These are phyloP conservation scores for Pyrgilauda ruficollis DNA, from an alignment of 2,113 vertebrate species.

Conservation along the genomic window DNA sequence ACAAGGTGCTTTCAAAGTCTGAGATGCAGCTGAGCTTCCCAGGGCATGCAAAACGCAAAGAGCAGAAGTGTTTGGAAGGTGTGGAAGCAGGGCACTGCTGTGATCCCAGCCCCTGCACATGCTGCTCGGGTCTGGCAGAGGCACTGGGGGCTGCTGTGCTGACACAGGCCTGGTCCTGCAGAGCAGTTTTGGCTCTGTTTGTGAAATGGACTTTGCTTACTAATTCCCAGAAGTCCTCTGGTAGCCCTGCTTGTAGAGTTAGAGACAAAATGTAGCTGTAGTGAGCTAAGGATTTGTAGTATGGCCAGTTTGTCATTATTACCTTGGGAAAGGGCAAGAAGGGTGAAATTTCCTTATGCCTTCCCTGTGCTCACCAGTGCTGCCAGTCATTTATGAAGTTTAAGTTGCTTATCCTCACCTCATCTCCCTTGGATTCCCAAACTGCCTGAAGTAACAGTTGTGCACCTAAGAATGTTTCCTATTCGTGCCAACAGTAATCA, in stretches of 20 bases:
- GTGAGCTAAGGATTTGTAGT: background rate
- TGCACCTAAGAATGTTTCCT: background rate
- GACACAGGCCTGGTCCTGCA: fast-evolving
- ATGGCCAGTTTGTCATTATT: fast-evolving
- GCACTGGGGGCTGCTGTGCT: background rate
- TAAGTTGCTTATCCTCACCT: background rate
- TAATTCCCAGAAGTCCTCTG: background rate
- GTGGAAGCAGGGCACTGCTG: fast-evolving
- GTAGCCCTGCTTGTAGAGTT: background rate
- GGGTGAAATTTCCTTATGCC: background rate
- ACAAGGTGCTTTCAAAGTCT: background rate
- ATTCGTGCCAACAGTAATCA: background rate
- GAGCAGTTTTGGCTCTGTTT: background rate
- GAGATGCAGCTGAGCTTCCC: background rate
- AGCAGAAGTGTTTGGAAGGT: background rate
- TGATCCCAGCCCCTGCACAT: fast-evolving
- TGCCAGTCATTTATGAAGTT: background rate
- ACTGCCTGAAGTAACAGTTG: background rate
- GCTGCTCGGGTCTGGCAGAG: fast-evolving
- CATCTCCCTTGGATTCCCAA: background rate
- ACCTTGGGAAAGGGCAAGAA: background rate
- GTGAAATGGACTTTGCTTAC: background rate
- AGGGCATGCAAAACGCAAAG: background rate
- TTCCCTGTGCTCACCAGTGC: background rate
- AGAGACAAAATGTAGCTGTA: background rate